A percentile compares a stretch with the other conserved stretches of the same genome.
Evolutionary conservation across 2,113 vertebrate genomes (phyloP).

Genomic region (Myotis davidii): DNA sequence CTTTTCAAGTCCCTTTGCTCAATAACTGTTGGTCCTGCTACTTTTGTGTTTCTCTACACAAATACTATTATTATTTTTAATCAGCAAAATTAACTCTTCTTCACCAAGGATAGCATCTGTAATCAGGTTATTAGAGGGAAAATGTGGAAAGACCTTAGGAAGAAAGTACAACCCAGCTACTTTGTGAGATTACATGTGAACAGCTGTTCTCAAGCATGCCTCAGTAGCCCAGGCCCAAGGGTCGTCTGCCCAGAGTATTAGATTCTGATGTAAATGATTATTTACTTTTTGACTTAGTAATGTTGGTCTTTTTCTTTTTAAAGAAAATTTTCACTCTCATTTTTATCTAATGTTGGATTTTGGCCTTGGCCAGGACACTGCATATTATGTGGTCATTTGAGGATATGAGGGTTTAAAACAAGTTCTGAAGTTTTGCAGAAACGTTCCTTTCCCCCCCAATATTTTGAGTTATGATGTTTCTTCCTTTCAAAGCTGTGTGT

Average conservation of each 20-base stretch:
- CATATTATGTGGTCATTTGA: constrained; percentile 15
- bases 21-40: background rate
- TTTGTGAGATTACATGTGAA: background rate
- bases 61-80: background rate
- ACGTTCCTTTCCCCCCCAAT: background rate
- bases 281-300: background rate
- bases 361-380: background rate
- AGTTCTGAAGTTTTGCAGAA: constrained; percentile 24
- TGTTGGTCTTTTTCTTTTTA: background rate
- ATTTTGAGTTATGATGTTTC: background rate
- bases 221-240: background rate
- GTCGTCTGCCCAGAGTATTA: background rate
- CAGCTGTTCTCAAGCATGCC: background rate
- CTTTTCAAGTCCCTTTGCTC: background rate
- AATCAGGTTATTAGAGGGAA: background rate
- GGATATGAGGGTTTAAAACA: background rate
- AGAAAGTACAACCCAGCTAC: background rate
- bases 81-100: background rate
- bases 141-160: background rate
- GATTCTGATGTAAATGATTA: background rate
- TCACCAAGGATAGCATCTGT: background rate
- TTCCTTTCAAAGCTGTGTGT: constrained; percentile 4
- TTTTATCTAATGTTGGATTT: background rate
- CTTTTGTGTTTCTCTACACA: background rate
- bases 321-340: constrained; percentile 21